These are phyloP conservation scores for Pseudochaenichthys georgianus DNA, from an alignment of 2,797 vertebrate species.

Conservation along the genomic window DNA sequence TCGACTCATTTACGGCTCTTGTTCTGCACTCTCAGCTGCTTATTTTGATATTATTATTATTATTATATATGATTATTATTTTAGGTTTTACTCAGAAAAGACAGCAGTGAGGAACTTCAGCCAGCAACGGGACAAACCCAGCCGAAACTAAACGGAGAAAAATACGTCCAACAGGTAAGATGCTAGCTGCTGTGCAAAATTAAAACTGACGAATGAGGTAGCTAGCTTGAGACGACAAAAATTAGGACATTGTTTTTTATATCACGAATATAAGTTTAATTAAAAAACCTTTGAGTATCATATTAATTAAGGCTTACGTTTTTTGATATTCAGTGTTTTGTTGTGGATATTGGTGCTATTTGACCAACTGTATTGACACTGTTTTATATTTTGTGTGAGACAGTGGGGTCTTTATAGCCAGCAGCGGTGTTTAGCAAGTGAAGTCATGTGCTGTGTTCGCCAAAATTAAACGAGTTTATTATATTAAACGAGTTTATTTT, in stretches of 20 bases:
- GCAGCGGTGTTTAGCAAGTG: constrained; percentile 76
- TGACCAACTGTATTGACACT: constrained; percentile 1
- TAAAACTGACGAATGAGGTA: background rate
- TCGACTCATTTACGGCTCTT: background rate
- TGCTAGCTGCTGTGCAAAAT: background rate
- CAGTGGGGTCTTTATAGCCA: constrained; percentile 45
- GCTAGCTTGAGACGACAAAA: background rate
- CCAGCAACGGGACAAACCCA: constrained; percentile 43
- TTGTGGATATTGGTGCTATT: background rate
- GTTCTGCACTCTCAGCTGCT: background rate
- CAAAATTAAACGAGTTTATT: constrained; percentile 66
- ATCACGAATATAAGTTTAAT: background rate
- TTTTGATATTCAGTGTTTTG: background rate
- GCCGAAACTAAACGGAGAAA: constrained; percentile 51
- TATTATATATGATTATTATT: constrained; percentile 17
- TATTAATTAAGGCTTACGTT: background rate
- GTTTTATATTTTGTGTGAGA: constrained; percentile 31
- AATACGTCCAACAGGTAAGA: constrained; percentile 73
- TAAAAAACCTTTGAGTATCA: background rate
- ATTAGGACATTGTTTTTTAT: background rate
- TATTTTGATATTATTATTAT: too few relatives aligned
- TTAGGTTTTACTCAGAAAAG: constrained; percentile 83
- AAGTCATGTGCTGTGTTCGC: constrained; percentile 68
- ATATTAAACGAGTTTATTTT: constrained; percentile 68
- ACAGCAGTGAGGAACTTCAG: constrained; percentile 57